Base-by-base conservation (phyloP, 2,113 vertebrate species). In the Gambusia holbrooki region DNA sequence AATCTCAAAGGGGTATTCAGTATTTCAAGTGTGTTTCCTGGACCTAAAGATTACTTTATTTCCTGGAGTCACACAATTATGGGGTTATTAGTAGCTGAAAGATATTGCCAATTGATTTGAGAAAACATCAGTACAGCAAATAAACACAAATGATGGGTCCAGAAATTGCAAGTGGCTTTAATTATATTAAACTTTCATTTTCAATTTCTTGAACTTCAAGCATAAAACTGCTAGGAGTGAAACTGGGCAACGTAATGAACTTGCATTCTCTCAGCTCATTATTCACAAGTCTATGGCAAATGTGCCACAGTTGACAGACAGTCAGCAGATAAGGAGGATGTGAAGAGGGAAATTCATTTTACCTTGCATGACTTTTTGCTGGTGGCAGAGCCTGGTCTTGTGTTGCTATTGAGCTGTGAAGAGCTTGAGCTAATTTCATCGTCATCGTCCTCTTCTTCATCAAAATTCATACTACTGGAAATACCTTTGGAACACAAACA, bases 391-490 rank as follows among this genome's bases (percentile, higher is more conserved):
- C 97, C 96, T 25, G 97, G 98, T 22, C 97, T 93, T 0, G 98
- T 98, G 94, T 96, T 98, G 89, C 96, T 98, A 89, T 99, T 98
- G 13, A 98, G 92, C 90, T 99, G 97, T 27, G 97, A 99, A 64
- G 98, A 99, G 86, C 96, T 97, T 42, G 98, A 99, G 83, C 98
- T 99, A 72, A 98, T 96, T 91, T 97, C 97, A 32, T 98, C 98
- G 10, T 98, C 98, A 0, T 99, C 98, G 4, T 98, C 97, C 51
- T 98, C 97, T 60, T 99, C 97, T 88, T 99, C 96, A 85, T 98
- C 97, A 86, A 99, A 98, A 92, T 98, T 99, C 97, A 98, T 98
- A 90, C 97, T 98, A 91, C 97, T 98, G 69, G 98, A 99, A 93
- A 98, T 97, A 71, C 97, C 98, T 98, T 89, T 62, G 75, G 58